Base-by-base conservation (phyloP, 2,113 vertebrate species). In the Pituophis catenifer region DNA sequence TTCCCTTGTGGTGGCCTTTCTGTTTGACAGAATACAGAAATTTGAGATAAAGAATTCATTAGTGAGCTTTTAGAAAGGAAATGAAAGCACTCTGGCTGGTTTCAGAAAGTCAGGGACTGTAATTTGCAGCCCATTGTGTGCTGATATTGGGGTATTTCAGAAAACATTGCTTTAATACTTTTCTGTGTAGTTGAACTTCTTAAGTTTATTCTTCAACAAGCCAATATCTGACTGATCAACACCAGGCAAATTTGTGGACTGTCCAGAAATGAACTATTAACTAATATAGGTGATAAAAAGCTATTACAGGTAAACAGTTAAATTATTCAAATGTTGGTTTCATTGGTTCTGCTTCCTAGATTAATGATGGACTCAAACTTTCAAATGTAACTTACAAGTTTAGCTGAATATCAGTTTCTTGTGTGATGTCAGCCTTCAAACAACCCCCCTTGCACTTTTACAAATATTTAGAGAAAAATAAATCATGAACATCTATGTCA, bases 41-140 rank as follows among this genome's bases (percentile, higher is more conserved):
- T 93, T 93, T 96, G 94, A 97, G 95, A 96, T 95, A 96, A 95
- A 95, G 86, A 96, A 95, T 91, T 96, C 88, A 89, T 92, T 88
- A 93, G 59, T 50, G 89, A 44, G 17, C 95, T 59, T 70, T 0
- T 57, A 33, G n/a, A 90, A 65, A 57, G 70, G 91, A 62, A 91
- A 94, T 2, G 59, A 57, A 94, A 53, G 91, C 23, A 94, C 93
- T 90, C 92, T 91, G 94, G 93, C 89, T 26, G 26, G 0, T 90
- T 93, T 88, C 93, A 89, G 86, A 93, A 95, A 91, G 62, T 75
- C 91, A 54, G 87, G 86, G 52, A 44, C 4, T 96, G 91, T 91
- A 93, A 89, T 92, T 94, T 94, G 95, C 91, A 94, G 93, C 90
- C 54, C 24, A 96, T 93, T 92, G 88, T 91, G 89, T 93, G 17